These are phyloP conservation scores for Palaemon carinicauda DNA, from an alignment of 1,140 invertebrate species.

Conservation along the genomic window DNA sequence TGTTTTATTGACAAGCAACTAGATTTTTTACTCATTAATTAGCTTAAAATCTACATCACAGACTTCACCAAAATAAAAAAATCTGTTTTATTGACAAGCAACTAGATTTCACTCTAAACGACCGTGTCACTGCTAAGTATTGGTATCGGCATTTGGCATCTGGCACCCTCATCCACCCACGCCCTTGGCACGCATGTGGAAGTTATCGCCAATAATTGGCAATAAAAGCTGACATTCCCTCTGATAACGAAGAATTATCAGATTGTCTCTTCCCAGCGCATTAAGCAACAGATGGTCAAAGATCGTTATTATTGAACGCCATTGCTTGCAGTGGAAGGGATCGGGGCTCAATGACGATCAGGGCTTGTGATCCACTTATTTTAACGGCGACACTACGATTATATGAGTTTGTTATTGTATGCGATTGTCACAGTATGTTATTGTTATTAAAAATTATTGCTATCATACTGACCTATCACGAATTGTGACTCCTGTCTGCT, in stretches of 20 bases:
- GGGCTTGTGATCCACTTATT: no score
- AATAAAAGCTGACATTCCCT: slow-evolving; percentile 19
- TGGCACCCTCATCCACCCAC: slow-evolving; percentile 27
- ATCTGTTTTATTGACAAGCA: no score
- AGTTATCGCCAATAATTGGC: slow-evolving; percentile 42
- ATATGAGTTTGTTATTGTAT: no score
- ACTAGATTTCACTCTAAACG: background rate
- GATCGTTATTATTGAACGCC: slow-evolving; percentile 32
- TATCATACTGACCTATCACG: no score
- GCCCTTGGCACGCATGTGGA: slow-evolving; percentile 14
- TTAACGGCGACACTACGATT: no score
- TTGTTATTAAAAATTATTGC: no score
- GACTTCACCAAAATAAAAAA: background rate
- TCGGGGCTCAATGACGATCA: background rate
- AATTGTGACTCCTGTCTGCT: no score
- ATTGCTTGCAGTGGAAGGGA: slow-evolving; percentile 12
- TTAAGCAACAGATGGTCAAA: slow-evolving; percentile 28
- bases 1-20: no score
- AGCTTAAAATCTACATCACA: no score
- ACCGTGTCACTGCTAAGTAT: background rate
- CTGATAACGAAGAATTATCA: slow-evolving; percentile 25
- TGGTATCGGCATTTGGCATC: background rate
- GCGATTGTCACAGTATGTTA: no score
- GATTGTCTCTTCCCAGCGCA: slow-evolving; percentile 30
- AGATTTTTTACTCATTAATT: no score